Percentiles rank a stretch among this genome's conserved stretches.
Evolutionary conservation across 2,797 vertebrate species (phyloP).

Genomic region (Leptodactylus fallax): DNA sequence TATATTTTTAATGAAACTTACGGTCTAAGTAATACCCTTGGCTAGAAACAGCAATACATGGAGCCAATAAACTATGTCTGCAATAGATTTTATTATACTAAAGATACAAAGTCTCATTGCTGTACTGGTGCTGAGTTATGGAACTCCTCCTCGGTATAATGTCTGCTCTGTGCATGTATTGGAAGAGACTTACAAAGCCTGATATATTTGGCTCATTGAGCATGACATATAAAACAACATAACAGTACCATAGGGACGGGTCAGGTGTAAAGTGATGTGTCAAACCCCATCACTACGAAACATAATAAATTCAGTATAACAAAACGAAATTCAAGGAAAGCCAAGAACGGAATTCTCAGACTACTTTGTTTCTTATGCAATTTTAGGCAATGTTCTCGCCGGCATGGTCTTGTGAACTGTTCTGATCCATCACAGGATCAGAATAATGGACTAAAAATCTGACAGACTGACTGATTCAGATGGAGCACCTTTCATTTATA

Average conservation of each 20-base stretch:
- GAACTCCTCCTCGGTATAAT: background rate
- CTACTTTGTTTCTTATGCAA: background rate
- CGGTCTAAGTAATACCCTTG: background rate
- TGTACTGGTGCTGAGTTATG: background rate
- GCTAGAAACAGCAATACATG: background rate
- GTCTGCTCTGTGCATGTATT: slow-evolving; percentile 13
- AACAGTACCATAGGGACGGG: slow-evolving; percentile 30
- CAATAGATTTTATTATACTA: background rate
- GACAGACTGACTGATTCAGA: no score
- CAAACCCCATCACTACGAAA: slow-evolving; percentile 30
- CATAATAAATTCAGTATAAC: slow-evolving; percentile 23
- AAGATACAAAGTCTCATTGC: background rate
- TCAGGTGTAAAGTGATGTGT: slow-evolving; percentile 33
- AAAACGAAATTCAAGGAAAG: slow-evolving; percentile 7
- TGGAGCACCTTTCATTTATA: no score
- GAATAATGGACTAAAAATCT: no score
- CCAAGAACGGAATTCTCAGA: background rate
- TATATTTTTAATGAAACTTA: slow-evolving; percentile 12
- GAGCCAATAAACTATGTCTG: slow-evolving; percentile 12
- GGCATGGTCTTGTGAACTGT: no score
- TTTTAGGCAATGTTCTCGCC: background rate
- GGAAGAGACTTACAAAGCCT: slow-evolving; percentile 16
- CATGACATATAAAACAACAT: slow-evolving; percentile 41
- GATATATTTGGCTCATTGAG: slow-evolving; percentile 48
- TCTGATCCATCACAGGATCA: no score